These are phyloP conservation scores for Ctenomys sociabilis DNA, from an alignment of 2,113 vertebrate species.

Conservation along the genomic window DNA sequence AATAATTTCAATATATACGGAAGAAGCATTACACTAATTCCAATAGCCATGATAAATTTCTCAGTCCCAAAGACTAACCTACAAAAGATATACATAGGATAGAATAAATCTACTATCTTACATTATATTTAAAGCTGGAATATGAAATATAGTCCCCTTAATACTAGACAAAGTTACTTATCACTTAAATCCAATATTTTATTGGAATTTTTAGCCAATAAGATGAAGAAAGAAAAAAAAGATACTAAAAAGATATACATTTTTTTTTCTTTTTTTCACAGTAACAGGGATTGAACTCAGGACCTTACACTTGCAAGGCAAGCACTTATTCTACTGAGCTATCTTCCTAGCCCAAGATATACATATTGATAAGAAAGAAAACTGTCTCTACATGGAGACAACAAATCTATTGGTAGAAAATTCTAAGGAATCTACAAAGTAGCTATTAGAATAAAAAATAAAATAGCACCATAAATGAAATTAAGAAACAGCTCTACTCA, in stretches of 20 bases:
- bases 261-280: too few relatives aligned
- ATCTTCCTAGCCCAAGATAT: too few relatives aligned
- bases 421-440: slow-evolving; percentile 8
- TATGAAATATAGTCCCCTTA: neutral
- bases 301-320: too few relatives aligned
- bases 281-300: too few relatives aligned
- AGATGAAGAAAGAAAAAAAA: neutral
- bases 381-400: neutral
- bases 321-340: too few relatives aligned
- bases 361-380: slow-evolving; percentile 40
- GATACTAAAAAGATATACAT: neutral
- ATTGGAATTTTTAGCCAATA: neutral
- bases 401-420: slow-evolving; percentile 4
- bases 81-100: neutral
- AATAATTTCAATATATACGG: neutral
- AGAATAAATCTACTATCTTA: neutral
- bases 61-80: neutral
- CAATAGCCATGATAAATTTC: neutral
- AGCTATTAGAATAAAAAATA: slow-evolving; percentile 34
- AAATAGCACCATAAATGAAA: neutral
- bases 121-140: neutral
- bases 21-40: slow-evolving; percentile 14
- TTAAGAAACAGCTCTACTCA: slow-evolving; percentile 1
- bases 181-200: neutral
- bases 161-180: neutral